These are phyloP conservation scores for Pandion haliaetus DNA, from an alignment of 2,113 vertebrate species.

Conservation along the genomic window DNA sequence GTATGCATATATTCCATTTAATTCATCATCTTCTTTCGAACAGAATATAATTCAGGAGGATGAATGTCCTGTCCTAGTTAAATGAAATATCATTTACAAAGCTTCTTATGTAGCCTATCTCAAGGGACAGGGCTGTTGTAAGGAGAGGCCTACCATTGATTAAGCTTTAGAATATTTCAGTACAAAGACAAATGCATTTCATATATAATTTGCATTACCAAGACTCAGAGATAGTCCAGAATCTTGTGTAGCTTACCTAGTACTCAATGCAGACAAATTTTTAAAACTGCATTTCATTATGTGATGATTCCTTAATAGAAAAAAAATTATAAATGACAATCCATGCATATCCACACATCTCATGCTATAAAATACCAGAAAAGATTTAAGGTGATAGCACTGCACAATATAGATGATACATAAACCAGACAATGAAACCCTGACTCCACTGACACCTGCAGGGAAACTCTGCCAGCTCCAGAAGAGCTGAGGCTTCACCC, in stretches of 20 bases:
- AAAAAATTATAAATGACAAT: not conserved
- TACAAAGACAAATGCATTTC: constrained; percentile 13
- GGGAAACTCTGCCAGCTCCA: not conserved
- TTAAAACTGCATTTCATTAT: not conserved
- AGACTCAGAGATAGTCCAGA: not conserved
- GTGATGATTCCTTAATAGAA: not conserved
- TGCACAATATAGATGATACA: not conserved
- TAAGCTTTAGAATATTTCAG: constrained; percentile 32
- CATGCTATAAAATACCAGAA: not conserved
- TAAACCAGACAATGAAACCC: not conserved
- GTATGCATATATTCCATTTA: constrained; percentile 37
- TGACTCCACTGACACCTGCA: not conserved
- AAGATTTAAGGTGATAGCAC: not conserved
- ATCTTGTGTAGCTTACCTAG: not conserved
- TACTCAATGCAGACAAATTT: not conserved
- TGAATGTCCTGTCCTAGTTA: constrained; percentile 49
- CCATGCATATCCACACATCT: not conserved
- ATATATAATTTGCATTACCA: not conserved
- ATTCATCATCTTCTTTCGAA: constrained; percentile 35
- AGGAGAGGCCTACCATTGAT: constrained; percentile 19
- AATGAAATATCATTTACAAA: constrained; percentile 57
- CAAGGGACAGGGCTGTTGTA: constrained; percentile 13
- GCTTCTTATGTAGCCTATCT: constrained; percentile 20
- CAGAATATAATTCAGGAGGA: constrained; percentile 45
- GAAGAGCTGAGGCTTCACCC: not conserved